Conservation (phyloP, 2,113 vertebrate species). For the Epinephelus lanceolatus region DNA sequence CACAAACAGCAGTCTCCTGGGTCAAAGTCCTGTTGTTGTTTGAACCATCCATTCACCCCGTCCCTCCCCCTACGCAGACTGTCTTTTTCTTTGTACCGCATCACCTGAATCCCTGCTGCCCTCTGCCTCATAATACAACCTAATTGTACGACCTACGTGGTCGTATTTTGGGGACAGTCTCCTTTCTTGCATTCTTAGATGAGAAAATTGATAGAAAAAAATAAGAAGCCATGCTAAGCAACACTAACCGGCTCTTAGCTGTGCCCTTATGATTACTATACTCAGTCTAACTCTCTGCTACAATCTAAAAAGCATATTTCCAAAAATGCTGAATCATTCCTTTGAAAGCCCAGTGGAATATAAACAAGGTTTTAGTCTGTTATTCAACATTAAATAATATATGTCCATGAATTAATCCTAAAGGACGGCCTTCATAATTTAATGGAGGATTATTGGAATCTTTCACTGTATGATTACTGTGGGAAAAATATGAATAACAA, state of each 20-base stretch:
- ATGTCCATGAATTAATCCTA: not conserved
- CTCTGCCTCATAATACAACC: too few species aligned
- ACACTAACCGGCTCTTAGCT: not conserved
- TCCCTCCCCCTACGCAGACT: too few species aligned
- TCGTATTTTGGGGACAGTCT: too few species aligned
- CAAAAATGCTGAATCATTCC: not conserved
- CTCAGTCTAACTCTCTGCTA: not conserved
- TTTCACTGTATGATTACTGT: not conserved
- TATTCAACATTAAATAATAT: not conserved
- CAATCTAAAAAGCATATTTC: not conserved
- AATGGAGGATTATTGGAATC: not conserved
- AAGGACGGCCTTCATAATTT: not conserved
- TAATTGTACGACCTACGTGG: too few species aligned
- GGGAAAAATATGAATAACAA: not conserved
- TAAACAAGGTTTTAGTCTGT: not conserved
- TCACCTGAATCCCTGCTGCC: too few species aligned
- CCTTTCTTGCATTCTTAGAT: too few species aligned
- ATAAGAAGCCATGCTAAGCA: too few species aligned
- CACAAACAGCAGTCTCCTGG: too few species aligned
- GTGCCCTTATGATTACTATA: too few species aligned
- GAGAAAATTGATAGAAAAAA: not conserved
- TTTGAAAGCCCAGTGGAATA: not conserved
- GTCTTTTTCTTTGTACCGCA: too few species aligned
- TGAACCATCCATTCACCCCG: too few species aligned
- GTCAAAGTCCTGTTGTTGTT: too few species aligned